Evolutionary conservation across 1,140 invertebrate species (phyloP).

Genomic region (Pinna nobilis): DNA sequence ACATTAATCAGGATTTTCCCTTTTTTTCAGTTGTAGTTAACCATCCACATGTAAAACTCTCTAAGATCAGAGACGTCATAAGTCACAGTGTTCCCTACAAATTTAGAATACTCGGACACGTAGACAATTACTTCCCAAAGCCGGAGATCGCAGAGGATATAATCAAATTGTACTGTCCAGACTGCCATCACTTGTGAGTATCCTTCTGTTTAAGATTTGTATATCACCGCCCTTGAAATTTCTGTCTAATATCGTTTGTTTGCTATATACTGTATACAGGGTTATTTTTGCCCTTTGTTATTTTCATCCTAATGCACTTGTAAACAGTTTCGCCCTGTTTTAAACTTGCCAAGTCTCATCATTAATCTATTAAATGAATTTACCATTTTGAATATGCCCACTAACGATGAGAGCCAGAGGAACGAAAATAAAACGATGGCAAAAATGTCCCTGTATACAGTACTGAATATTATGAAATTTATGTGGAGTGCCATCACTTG

Average conservation of each 20-base stretch:
- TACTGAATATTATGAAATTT: too few species aligned
- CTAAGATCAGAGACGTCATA: constrained; percentile 38
- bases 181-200: constrained; percentile 39
- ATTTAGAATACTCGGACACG: constrained; percentile 43
- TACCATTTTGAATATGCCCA: too few species aligned
- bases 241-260: background rate
- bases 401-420: too few species aligned
- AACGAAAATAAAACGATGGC: too few species aligned
- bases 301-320: background rate
- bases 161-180: constrained; percentile 43
- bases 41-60: constrained; percentile 36
- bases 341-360: too few species aligned
- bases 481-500: too few species aligned
- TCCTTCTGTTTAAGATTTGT: background rate
- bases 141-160: constrained; percentile 12
- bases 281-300: background rate
- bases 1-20: too few species aligned
- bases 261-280: background rate
- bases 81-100: constrained; percentile 42
- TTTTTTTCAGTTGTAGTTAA: constrained; percentile 25
- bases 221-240: background rate
- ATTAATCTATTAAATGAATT: too few species aligned
- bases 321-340: too few species aligned
- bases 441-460: too few species aligned
- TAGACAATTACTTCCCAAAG: constrained; percentile 40